phyloP scores from a whole-genome alignment of 2,888 invertebrate species.

The Bellardia bayeri region DNA sequence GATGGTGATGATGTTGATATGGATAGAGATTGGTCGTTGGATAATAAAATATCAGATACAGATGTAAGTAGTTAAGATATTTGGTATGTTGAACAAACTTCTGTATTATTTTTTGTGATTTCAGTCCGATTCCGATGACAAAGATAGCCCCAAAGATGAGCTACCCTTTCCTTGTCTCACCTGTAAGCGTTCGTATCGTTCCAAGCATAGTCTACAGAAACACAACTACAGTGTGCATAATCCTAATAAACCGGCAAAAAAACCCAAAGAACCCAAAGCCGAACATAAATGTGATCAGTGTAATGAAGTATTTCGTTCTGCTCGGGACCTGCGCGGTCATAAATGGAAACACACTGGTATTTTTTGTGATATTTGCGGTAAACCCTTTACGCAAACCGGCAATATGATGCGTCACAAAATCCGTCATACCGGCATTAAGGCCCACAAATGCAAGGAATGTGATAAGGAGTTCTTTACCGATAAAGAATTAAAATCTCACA shows the following conservation, averaged over 20 bases:
- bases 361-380: conserved; percentile 81
- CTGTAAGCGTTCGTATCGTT: conserved; percentile 78
- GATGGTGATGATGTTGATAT: conserved; percentile 58
- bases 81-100: neutral
- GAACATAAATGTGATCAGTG: conserved; percentile 78
- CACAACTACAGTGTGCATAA: conserved; percentile 73
- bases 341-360: conserved; percentile 82
- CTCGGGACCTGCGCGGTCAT: conserved; percentile 78
- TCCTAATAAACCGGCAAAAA: conserved; percentile 60
- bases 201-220: conserved; percentile 78
- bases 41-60: conserved; percentile 35
- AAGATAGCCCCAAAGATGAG: conserved; percentile 48
- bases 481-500: conserved; percentile 80
- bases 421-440: conserved; percentile 82
- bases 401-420: conserved; percentile 81
- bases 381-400: conserved; percentile 80
- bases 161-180: conserved; percentile 78
- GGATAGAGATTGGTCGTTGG: conserved; percentile 58
- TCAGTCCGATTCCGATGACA: conserved; percentile 51
- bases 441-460: conserved; percentile 80
- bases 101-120: conserved; percentile 9
- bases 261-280: conserved; percentile 59
- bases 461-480: conserved; percentile 80
- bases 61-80: conserved; percentile 45
- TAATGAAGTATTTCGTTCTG: conserved; percentile 78